phyloP scores from a whole-genome alignment of 2,888 invertebrate genomes.

The Neoscelio sp. region DNA sequence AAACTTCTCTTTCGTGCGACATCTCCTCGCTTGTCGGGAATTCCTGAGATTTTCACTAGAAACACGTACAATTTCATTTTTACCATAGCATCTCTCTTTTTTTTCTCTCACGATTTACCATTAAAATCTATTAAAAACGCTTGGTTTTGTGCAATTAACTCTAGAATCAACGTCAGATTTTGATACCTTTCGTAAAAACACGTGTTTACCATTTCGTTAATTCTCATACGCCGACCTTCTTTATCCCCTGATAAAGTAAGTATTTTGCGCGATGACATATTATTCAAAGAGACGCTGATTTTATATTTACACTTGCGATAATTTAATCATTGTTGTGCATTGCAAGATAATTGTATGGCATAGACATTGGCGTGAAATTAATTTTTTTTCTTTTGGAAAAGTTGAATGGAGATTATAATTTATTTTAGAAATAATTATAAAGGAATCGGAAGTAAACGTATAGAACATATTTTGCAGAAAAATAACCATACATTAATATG shows the following conservation, averaged over 20 bases:
- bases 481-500: too few species aligned
- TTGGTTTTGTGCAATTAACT: slow-evolving; percentile 40
- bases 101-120: slow-evolving; percentile 36
- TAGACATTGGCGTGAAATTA: too few species aligned
- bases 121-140: slow-evolving; percentile 49
- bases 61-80: slow-evolving; percentile 48
- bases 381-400: too few species aligned
- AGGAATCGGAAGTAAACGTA: too few species aligned
- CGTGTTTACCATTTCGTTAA: slow-evolving; percentile 39
- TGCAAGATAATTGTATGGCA: too few species aligned
- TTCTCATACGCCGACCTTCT: not conserved
- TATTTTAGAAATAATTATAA: too few species aligned
- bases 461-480: too few species aligned
- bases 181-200: slow-evolving; percentile 21
- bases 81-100: slow-evolving; percentile 21
- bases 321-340: slow-evolving; percentile 6
- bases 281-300: not conserved
- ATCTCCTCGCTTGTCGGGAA: slow-evolving; percentile 45
- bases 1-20: slow-evolving; percentile 60
- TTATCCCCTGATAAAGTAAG: slow-evolving; percentile 9
- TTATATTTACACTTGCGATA: not conserved
- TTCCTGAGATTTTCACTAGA: slow-evolving; percentile 50
- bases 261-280: not conserved
- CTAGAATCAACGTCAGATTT: slow-evolving; percentile 26
- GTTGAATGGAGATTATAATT: too few species aligned